A percentile compares a stretch with the other conserved stretches of the same genome.
These are phyloP conservation scores for Helicolenus hilgendorfi DNA, from an alignment of 2,797 vertebrate genomes.

Conservation along the genomic window DNA sequence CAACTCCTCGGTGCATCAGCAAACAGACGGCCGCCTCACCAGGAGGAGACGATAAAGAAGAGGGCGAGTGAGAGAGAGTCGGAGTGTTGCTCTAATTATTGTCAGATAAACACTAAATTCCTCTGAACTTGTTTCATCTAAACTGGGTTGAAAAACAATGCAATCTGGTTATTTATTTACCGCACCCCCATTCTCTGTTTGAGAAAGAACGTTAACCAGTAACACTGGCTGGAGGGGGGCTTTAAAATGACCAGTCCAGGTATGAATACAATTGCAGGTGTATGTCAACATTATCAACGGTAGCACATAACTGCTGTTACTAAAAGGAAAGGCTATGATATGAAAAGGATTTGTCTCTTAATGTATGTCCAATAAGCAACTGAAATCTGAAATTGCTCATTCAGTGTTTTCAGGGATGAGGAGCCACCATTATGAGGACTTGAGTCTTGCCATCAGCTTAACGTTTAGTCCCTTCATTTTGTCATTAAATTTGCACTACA, in stretches of 20 bases:
- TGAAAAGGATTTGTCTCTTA: background rate
- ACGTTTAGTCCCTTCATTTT: constrained; percentile 1
- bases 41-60: no score
- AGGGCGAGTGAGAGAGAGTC: no score
- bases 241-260: background rate
- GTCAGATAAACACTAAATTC: no score
- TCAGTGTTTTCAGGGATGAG: background rate
- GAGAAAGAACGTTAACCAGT: no score
- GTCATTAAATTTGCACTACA: constrained; percentile 18
- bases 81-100: no score
- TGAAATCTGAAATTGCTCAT: background rate
- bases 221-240: no score
- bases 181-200: no score
- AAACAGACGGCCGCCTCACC: no score
- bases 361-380: background rate
- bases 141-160: no score
- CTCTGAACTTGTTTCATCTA: no score
- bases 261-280: background rate
- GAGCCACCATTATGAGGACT: background rate
- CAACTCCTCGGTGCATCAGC: no score
- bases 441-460: background rate
- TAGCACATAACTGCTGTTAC: background rate
- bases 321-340: background rate
- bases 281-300: background rate
- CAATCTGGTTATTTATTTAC: no score